phyloP scores from a whole-genome alignment of 2,888 invertebrate species.

The Tetranychus piercei region DNA sequence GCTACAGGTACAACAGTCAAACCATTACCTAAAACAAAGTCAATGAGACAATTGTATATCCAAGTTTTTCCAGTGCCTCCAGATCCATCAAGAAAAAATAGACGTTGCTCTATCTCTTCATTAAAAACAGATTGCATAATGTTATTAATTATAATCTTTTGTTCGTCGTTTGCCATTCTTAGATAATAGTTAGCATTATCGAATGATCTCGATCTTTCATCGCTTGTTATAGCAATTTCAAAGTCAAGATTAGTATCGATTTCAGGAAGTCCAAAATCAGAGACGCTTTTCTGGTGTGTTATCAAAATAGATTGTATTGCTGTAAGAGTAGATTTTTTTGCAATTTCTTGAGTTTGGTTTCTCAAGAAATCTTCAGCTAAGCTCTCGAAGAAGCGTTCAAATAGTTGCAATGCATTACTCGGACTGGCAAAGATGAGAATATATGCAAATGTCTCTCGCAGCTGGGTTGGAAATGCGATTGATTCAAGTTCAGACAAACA shows the following conservation, averaged over 20 bases:
- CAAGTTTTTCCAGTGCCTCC: slow-evolving; percentile 35
- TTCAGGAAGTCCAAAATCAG: too few species aligned
- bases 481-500: slow-evolving; percentile 25
- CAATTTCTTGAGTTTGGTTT: not conserved
- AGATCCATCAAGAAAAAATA: slow-evolving; percentile 32
- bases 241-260: not conserved
- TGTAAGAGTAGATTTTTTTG: not conserved
- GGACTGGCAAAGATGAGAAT: slow-evolving; percentile 20
- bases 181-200: not conserved
- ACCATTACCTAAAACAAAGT: slow-evolving; percentile 21
- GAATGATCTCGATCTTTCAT: not conserved
- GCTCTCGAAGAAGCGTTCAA: slow-evolving; percentile 14
- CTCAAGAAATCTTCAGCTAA: slow-evolving; percentile 13
- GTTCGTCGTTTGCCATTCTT: not conserved
- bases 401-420: slow-evolving; percentile 22
- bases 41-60: slow-evolving; percentile 28
- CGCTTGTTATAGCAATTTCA: not conserved
- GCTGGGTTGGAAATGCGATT: slow-evolving; percentile 19
- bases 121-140: not conserved
- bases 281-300: too few species aligned
- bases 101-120: not conserved
- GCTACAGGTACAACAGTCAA: slow-evolving; percentile 26
- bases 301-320: too few species aligned
- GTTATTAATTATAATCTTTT: not conserved
- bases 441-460: slow-evolving; percentile 26